Evolutionary conservation across 2,113 vertebrate species (phyloP), one percentile per base, ranked within the genome.

Genomic region (Spea bombifrons): DNA sequence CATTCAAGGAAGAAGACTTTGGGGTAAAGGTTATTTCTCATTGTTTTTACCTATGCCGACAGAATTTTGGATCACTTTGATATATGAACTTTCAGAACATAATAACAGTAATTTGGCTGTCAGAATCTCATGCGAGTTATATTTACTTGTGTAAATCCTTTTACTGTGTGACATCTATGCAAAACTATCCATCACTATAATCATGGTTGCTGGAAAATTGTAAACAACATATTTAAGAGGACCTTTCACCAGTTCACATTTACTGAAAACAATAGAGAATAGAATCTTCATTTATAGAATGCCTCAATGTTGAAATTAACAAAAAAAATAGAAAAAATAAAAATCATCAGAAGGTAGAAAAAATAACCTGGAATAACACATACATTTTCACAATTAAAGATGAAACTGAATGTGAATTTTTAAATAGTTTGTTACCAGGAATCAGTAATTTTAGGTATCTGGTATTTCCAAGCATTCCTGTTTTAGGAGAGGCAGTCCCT

Each of bases 111-210:
- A 80, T 80, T 80, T 80, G 30, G 17, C 71, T 80, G 78, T 80
- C 78, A 80, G 44, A 68, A 61, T 74, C 46, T 50, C 46, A 80
- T 68, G 53, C 71, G 63, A 74, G 78, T 80, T 74, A 67, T 80
- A 80, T 74, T 80, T 74, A 80, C 71, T 68, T 80, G 78, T 80
- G 71, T 74, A 80, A 80, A 80, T 80, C 78, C 78, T 80, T 80
- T 80, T 80, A 74, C 50, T 5, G 78, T 67, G 71, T 80, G 78
- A 80, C 78, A 80, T 80, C 71, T 80, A 80, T 80, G 71, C 64
- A 80, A 80, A 80, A 80, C 78, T 74, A 80, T 80, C 78, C 71
- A 74, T 80, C 78, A 73, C 17, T 80, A 55, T 74, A 80, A 80
- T 80, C 71, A 68, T 9, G 53, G 64, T 50, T 74, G 78, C 66